A percentile compares a stretch with the other conserved stretches of the same genome.
Conservation (phyloP, 2,888 invertebrate species). For the Xestia xanthographa region DNA sequence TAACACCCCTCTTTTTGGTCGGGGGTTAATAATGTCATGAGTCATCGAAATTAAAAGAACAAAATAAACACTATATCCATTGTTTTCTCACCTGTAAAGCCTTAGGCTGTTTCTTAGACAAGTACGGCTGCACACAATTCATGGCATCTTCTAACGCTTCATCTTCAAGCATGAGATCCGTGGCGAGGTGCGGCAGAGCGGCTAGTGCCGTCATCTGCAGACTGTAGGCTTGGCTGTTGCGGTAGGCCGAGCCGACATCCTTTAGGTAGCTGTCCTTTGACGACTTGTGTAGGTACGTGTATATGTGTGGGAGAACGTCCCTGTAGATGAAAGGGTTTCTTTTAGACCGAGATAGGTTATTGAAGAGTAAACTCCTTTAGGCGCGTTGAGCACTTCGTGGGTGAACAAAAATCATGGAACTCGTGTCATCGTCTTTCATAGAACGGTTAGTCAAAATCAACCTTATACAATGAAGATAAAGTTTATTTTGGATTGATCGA, state of each 20-base stretch:
- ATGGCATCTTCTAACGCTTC: constrained; percentile 83
- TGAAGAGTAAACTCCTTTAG: too few species aligned
- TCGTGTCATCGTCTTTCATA: too few species aligned
- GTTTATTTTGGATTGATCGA: too few species aligned
- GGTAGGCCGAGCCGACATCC: constrained; percentile 90
- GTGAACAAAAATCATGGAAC: too few species aligned
- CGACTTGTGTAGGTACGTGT: constrained; percentile 88
- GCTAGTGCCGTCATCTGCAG: constrained; percentile 89
- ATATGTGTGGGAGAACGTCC: constrained; percentile 92
- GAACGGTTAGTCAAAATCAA: too few species aligned
- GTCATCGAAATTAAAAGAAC: too few species aligned
- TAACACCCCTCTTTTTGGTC: too few species aligned
- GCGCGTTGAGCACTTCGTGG: too few species aligned
- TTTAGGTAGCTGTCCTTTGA: constrained; percentile 91
- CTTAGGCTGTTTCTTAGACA: constrained; percentile 91
- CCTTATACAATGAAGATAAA: too few species aligned
- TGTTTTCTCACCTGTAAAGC: constrained; percentile 90
- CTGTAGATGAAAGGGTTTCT: constrained; percentile 77
- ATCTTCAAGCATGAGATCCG: constrained; percentile 86
- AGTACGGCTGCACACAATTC: constrained; percentile 86
- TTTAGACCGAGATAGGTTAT: too few species aligned
- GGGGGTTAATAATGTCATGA: too few species aligned
- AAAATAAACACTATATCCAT: too few species aligned
- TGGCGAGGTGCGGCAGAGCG: constrained; percentile 85
- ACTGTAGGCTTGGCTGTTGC: constrained; percentile 86